These are phyloP conservation scores for Drosophila neotestacea DNA, from an alignment of 2,888 invertebrate species.

Conservation along the genomic window DNA sequence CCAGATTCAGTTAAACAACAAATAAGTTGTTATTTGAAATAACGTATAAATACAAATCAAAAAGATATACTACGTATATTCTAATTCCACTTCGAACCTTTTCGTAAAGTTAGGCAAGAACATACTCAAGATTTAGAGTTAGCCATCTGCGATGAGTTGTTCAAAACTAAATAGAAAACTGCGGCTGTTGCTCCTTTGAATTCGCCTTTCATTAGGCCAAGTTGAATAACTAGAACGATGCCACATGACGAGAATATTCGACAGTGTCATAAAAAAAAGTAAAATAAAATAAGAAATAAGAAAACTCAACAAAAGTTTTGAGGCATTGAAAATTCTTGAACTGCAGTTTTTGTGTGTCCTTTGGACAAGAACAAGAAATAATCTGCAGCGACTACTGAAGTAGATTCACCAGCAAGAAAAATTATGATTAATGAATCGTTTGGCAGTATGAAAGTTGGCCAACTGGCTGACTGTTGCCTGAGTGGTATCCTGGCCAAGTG, in stretches of 20 bases:
- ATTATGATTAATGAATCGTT: conserved; percentile 75
- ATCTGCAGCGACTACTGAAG: conserved; percentile 60
- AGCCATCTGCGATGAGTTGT: conserved; percentile 46
- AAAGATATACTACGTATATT: background rate
- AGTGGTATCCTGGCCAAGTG: conserved; percentile 63
- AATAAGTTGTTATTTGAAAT: too few species aligned
- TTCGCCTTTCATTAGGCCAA: conserved; percentile 52
- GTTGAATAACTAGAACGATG: conserved; percentile 62
- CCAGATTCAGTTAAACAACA: too few species aligned
- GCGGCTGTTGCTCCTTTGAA: conserved; percentile 39
- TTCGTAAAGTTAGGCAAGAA: background rate
- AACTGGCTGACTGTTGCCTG: conserved; percentile 44
- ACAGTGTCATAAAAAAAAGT: conserved; percentile 35
- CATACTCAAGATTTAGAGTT: background rate
- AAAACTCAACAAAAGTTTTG: conserved; percentile 58
- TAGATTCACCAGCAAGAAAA: conserved; percentile 39
- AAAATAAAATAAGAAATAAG: conserved; percentile 27
- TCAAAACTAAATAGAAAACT: conserved; percentile 15
- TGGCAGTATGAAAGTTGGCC: conserved; percentile 52
- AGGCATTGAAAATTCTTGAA: conserved; percentile 70
- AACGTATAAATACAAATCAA: too few species aligned
- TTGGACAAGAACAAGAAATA: conserved; percentile 60
- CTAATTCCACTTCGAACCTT: background rate
- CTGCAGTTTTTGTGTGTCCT: conserved; percentile 58
- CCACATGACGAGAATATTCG: conserved; percentile 69